These are phyloP conservation scores for Cerastis rubricosa DNA, from an alignment of 2,888 invertebrate species.

Conservation along the genomic window DNA sequence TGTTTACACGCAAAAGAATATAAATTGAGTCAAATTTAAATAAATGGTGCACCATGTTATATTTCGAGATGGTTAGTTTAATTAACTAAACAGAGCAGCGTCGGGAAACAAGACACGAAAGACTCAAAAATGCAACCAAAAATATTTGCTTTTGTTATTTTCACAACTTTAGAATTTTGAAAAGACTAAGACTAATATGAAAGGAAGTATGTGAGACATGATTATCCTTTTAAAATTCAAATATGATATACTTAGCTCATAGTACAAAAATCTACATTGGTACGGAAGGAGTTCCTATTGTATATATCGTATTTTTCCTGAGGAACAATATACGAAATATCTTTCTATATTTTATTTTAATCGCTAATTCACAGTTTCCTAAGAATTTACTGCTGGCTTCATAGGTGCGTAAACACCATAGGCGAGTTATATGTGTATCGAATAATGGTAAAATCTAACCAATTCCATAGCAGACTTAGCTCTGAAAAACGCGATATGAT, in stretches of 20 bases:
- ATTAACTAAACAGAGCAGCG: not conserved
- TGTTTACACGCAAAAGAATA: conserved; percentile 6
- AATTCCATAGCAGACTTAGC: not conserved
- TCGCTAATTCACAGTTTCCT: too few relatives aligned
- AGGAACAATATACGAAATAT: too few relatives aligned
- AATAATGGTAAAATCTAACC: not conserved
- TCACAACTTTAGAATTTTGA: not conserved
- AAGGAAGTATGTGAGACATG: not conserved
- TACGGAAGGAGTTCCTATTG: too few relatives aligned
- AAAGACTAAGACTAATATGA: not conserved
- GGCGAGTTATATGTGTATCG: too few relatives aligned
- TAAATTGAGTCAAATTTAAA: conserved; percentile 8
- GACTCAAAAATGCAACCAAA: not conserved
- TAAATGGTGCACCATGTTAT: conserved; percentile 2
- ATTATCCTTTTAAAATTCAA: not conserved
- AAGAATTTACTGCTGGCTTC: too few relatives aligned
- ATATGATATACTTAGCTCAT: too few relatives aligned
- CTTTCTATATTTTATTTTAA: too few relatives aligned
- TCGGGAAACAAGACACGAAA: not conserved
- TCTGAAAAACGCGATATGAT: not conserved
- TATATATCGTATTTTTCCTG: too few relatives aligned
- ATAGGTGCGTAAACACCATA: too few relatives aligned
- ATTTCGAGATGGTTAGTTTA: not conserved
- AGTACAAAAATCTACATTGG: too few relatives aligned
- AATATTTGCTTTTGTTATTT: not conserved